Evolutionary conservation across 2,888 invertebrate species (phyloP), one percentile per base, ranked within the genome.

Genomic region (Linnaemya vulpina): DNA sequence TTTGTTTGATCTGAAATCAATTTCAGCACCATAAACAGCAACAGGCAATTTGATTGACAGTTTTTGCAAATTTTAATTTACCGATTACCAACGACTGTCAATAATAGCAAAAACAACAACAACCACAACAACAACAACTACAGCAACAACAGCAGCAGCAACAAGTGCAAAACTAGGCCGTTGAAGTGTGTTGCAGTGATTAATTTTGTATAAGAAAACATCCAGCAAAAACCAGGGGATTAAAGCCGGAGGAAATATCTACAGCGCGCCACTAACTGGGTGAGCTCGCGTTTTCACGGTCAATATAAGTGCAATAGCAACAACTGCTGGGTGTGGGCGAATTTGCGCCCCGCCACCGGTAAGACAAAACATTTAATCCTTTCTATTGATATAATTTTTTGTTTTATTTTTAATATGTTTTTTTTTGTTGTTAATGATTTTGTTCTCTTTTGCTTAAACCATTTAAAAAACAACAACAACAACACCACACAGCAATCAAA

Each of bases 271-370:
- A 90, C 90, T 90, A 91, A 89, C 60, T 90, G 89, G 89, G 89
- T 88, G 87, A 83, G 87, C 76, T 89, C 87, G 78, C 86, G 86
- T 87, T 78, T 87, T 88, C 89, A 88, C 90, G 89, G 89, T 92
- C 92, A 93, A 92, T 92, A 93, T 93, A 92, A 93, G 92, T 89
- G 91, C 92, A 89, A 92, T 93, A 89, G 92, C 92, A 89, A 92
- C 92, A 89, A 91, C 92, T 89, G 92, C 91, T 90, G 92, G 92
- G 92, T 93, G 93, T 91, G 93, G 93, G 92, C 92, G 92, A 92
- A 92, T 92, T 90, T 93, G 93, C 92, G 92, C 93, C 92, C 92
- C 92, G 90, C 92, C 92, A 89, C 92, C 91, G 91, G 92, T 92
- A 92, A 92, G 91, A 58, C 13, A 70, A 53, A 17, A 70, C 67